A percentile compares a stretch with the other conserved stretches of the same genome.
Evolutionary conservation across 2,888 invertebrate species (phyloP).

Genomic region (Ernsta delagoae): DNA sequence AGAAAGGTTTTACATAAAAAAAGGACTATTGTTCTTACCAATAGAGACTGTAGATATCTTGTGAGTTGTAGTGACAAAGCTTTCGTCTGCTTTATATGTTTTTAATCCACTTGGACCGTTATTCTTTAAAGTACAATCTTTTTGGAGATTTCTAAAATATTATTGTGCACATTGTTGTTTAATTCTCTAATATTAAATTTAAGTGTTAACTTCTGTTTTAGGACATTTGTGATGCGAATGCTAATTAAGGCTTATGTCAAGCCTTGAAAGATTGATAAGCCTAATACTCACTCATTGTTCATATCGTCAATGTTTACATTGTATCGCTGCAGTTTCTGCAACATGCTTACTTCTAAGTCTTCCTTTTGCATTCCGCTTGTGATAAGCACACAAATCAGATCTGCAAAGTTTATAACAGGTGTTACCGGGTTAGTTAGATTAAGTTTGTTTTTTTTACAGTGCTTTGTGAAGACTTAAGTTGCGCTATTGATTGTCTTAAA

Average conservation of each 20-base stretch:
- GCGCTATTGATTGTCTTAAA: too few relatives aligned
- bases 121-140: slow-evolving; percentile 6
- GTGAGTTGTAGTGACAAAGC: slow-evolving; percentile 6
- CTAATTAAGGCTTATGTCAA: not conserved
- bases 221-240: too few relatives aligned
- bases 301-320: slow-evolving; percentile 68
- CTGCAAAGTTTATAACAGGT: slow-evolving; percentile 56
- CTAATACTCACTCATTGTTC: slow-evolving; percentile 65
- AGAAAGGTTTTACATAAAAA: too few relatives aligned
- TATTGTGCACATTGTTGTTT: not conserved
- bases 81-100: not conserved
- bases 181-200: too few relatives aligned
- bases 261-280: slow-evolving; percentile 1
- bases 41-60: not conserved
- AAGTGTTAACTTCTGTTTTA: not conserved
- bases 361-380: slow-evolving; percentile 75
- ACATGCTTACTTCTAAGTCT: slow-evolving; percentile 62
- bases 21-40: not conserved
- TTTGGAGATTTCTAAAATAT: slow-evolving; percentile 12
- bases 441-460: too few relatives aligned
- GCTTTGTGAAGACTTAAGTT: too few relatives aligned
- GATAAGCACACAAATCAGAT: slow-evolving; percentile 73
- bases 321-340: slow-evolving; percentile 65
- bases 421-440: not conserved
- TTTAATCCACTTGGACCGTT: not conserved